Base-by-base conservation (phyloP, 1,140 invertebrate genomes). In the Centruroides sculpturatus region DNA sequence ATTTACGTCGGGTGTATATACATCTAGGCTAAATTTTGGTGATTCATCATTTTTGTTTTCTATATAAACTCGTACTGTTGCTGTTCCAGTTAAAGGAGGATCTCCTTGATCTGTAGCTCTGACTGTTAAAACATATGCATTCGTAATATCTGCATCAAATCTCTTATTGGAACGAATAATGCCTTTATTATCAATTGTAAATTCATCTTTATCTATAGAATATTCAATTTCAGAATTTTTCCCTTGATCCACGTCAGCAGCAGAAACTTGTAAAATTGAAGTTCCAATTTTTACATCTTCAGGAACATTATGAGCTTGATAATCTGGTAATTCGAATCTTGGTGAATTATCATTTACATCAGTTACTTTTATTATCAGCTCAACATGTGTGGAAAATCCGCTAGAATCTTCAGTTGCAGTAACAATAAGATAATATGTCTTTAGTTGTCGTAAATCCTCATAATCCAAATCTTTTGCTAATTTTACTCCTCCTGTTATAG, bases 331-430 rank as follows among this genome's bases (percentile, higher is more conserved):
- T 73, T 94, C 91, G 70, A 95, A 95, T 71, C 93, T 92, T 1
- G 91, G 90, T 4, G 88, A 87, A 72, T 93, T 69, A 71, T 93
- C 91, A 68, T 95, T 94, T 3, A 94, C 90, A 74, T 95, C 92
- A n/a, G 89, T 69, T 5, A 72, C 69, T 59, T 66, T 66, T 55
- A 72, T 73, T 1, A 62, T 71, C 34, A 72, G 53, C 66, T 67
- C 91, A 62, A 94, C 91, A n/a, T 88, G 88, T 23, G 91, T 94
- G 10, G 90, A 93, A 73, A 95, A 94, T 59, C 91, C 91, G 50
- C 91, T 91, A 1, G 89, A 93, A 74, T 95, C 91, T 74, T 95
- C 91, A 5, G 90, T 94, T 11, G 91, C 91, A 3, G 89, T 93
- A 13, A 95, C 89, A 58, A 91, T 82, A 36, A 95, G 74, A 11